These are phyloP conservation scores for Pangasius macronema DNA, from an alignment of 2,797 vertebrate genomes.

Conservation along the genomic window DNA sequence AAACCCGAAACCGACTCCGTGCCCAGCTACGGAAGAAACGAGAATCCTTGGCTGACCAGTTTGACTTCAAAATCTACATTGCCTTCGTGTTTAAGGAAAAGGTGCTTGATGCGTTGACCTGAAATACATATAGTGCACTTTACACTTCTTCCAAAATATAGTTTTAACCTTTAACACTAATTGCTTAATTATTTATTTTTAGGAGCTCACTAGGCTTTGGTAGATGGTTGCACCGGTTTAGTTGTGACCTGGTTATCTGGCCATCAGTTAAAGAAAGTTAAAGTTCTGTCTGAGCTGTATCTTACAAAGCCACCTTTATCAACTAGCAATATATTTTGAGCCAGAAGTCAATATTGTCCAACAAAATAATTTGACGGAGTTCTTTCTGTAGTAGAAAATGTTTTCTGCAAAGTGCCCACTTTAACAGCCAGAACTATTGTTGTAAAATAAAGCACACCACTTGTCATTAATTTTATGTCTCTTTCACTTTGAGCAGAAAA, in stretches of 20 bases:
- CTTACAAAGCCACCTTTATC: neutral
- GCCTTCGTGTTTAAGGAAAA: constrained; percentile 99
- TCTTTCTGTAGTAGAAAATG: neutral
- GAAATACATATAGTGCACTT: neutral
- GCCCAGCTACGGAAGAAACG: constrained; percentile 99
- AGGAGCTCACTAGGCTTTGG: neutral
- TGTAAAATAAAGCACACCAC: neutral
- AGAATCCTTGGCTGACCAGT: constrained; percentile 99
- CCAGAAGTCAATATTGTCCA: neutral
- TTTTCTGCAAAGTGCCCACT: neutral
- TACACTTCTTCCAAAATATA: neutral
- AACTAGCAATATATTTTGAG: neutral
- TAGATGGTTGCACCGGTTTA: neutral
- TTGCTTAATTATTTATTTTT: neutral
- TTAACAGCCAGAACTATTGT: neutral
- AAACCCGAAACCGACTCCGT: constrained; percentile 99
- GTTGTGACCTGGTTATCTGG: neutral
- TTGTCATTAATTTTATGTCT: neutral
- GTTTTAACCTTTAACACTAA: neutral
- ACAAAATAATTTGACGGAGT: neutral
- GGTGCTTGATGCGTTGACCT: constrained; percentile 73
- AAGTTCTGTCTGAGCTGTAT: neutral
- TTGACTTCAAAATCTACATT: constrained; percentile 99
- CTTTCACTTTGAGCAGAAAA: constrained; percentile 78
- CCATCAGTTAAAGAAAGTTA: neutral